A percentile compares a stretch with the other conserved stretches of the same genome.
phyloP scores from a whole-genome alignment of 2,888 invertebrate genomes.

The Ophion slaviceki region DNA sequence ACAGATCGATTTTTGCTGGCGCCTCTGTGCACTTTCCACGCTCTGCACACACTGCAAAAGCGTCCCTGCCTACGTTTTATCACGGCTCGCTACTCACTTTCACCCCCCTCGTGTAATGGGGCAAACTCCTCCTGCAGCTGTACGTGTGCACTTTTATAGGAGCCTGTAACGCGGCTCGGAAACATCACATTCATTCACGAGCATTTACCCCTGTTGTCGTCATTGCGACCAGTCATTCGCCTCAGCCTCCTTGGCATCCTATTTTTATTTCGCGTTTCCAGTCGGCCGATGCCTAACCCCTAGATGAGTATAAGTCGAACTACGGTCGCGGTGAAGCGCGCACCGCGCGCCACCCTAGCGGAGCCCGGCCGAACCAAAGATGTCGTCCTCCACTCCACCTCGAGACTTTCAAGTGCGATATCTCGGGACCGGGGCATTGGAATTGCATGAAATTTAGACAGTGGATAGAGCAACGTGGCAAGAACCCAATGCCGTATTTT shows the following conservation, averaged over 20 bases:
- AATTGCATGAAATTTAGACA: too few relatives aligned
- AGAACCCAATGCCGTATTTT: too few relatives aligned
- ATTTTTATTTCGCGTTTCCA: background rate
- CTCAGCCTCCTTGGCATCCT: background rate
- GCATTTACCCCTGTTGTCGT: background rate
- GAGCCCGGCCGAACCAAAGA: too few relatives aligned
- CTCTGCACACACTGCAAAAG: background rate
- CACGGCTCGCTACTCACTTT: slow-evolving; percentile 34
- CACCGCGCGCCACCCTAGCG: too few relatives aligned
- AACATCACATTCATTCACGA: slow-evolving; percentile 5
- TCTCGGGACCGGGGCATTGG: too few relatives aligned
- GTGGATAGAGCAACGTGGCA: too few relatives aligned
- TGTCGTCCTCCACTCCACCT: background rate
- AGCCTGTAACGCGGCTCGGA: background rate
- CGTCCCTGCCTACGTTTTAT: slow-evolving; percentile 13
- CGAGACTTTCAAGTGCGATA: too few relatives aligned
- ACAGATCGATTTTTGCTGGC: slow-evolving; percentile 67
- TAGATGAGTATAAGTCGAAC: too few relatives aligned
- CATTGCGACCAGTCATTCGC: background rate
- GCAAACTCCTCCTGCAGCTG: background rate
- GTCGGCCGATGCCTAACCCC: too few relatives aligned
- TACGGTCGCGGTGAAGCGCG: too few relatives aligned
- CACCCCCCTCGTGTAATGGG: slow-evolving; percentile 37
- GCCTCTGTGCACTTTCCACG: slow-evolving; percentile 56
- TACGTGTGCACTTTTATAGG: background rate